Evolutionary conservation across 2,888 invertebrate genomes (phyloP).

Genomic region (Dryadula phaetusa): DNA sequence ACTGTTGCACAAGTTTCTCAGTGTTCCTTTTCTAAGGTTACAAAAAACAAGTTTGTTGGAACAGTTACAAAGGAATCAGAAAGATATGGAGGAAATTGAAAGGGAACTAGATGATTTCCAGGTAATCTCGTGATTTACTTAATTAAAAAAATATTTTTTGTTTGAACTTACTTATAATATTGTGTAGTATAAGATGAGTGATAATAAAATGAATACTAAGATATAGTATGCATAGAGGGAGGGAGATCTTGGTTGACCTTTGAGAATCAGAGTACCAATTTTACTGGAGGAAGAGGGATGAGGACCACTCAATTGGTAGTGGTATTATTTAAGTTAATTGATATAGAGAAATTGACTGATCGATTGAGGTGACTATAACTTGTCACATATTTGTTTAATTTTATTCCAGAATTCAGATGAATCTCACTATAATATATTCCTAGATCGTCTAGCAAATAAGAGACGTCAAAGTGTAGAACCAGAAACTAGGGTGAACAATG

Average conservation of each 20-base stretch:
- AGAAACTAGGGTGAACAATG: constrained; percentile 61
- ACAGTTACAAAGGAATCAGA: constrained; percentile 93
- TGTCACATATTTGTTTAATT: background rate
- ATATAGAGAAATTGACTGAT: no score
- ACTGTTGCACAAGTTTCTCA: constrained; percentile 96
- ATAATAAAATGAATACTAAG: no score
- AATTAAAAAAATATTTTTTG: constrained; percentile 1
- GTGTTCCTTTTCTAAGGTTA: constrained; percentile 95
- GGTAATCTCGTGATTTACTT: constrained; percentile 59
- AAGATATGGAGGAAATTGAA: constrained; percentile 90
- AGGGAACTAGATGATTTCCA: constrained; percentile 90
- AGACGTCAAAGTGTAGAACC: constrained; percentile 88
- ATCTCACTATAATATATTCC: constrained; percentile 89
- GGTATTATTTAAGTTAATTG: no score
- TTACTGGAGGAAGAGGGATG: no score
- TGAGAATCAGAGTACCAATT: no score
- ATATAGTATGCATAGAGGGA: no score
- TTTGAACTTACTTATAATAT: no score
- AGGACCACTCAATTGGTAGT: no score
- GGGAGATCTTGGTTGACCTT: no score
- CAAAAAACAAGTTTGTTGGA: constrained; percentile 93
- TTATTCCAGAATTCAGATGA: constrained; percentile 86
- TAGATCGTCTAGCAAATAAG: constrained; percentile 90
- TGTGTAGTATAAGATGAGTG: no score
- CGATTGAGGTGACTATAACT: no score